Evolutionary conservation across 2,888 invertebrate genomes (phyloP), one percentile per base, ranked within the genome.

Genomic region (Ichneumoninae sp.): DNA sequence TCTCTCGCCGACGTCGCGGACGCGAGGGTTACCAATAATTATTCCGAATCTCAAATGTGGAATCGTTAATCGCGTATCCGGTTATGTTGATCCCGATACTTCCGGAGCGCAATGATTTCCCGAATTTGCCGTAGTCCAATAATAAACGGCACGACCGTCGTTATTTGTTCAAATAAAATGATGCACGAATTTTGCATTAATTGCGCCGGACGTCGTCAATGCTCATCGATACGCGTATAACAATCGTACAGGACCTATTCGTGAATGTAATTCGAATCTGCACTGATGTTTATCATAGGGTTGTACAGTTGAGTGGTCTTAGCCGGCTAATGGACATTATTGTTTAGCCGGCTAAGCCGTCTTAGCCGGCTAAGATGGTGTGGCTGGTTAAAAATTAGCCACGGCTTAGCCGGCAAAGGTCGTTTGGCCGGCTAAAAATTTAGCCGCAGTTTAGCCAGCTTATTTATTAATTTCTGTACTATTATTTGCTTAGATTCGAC

Each of bases 21-120:
- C 26, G 44, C 60, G 36, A 60, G 13, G 8, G 68, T 70, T 75
- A 60, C 6, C 54, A 50, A 70, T 76, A 76, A 80, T 80, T 80
- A 76, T 83, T 66, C 22, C 66, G 50, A 33, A 65, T 71, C 10
- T 75, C 36, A 30, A 47, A 54, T 44, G 69, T 75, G 57, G 16
- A 36, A 54, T 83, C 44, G 22, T 70, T 36, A 19, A 70, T 22
- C n/a, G 30, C 36, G 22, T 52, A 30, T 63, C 22, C 54, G 40
- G 44, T 70, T 79, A 77, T 68, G 30, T 52, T 54, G 52, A 69
- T 54, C 54, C n/a, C 54, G 52, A 69, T 74, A 83, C 63, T 74
- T 69, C 30, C 57, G 10, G 19, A 0, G 52, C 13, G 50, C n/a
- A 65, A 60, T 79, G 63, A 52, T 76, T 52, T 50, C 26, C 13